Percentiles rank a stretch among this genome's conserved stretches.
phyloP scores from a whole-genome alignment of 2,113 vertebrate genomes.

The Anguilla rostrata region DNA sequence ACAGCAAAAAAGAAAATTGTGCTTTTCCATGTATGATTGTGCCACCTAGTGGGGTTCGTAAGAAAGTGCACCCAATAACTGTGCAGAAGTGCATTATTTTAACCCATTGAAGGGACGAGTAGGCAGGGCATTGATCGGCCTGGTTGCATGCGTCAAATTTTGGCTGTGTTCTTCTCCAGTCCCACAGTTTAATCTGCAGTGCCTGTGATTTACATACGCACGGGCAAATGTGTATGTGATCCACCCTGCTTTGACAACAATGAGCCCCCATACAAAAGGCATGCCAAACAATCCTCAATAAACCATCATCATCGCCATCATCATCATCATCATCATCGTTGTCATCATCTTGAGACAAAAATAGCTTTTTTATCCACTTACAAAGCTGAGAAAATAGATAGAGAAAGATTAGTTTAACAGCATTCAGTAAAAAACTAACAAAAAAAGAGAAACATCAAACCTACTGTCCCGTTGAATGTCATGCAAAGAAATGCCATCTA shows the following conservation, averaged over 20 bases:
- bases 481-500: conserved; percentile 69
- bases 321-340: conserved; percentile 50
- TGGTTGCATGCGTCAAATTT: neutral
- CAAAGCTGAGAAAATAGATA: conserved; percentile 68
- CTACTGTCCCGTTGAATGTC: conserved; percentile 59
- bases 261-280: conserved; percentile 56
- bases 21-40: conserved; percentile 18
- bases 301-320: conserved; percentile 37
- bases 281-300: conserved; percentile 58
- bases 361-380: conserved; percentile 62
- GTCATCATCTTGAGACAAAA: conserved; percentile 66
- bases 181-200: neutral
- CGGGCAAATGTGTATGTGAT: conserved; percentile 11
- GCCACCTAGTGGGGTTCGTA: conserved; percentile 13
- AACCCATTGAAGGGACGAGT: neutral
- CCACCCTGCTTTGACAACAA: conserved; percentile 62
- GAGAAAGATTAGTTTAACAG: conserved; percentile 60
- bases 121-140: neutral
- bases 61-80: neutral
- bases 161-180: neutral
- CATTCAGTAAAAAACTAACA: conserved; percentile 72
- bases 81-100: neutral
- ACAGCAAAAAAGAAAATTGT: neutral
- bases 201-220: neutral
- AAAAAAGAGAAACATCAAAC: conserved; percentile 53